Evolutionary conservation across 1,140 invertebrate species (phyloP).

Genomic region (Zaprionus lachaisei): DNA sequence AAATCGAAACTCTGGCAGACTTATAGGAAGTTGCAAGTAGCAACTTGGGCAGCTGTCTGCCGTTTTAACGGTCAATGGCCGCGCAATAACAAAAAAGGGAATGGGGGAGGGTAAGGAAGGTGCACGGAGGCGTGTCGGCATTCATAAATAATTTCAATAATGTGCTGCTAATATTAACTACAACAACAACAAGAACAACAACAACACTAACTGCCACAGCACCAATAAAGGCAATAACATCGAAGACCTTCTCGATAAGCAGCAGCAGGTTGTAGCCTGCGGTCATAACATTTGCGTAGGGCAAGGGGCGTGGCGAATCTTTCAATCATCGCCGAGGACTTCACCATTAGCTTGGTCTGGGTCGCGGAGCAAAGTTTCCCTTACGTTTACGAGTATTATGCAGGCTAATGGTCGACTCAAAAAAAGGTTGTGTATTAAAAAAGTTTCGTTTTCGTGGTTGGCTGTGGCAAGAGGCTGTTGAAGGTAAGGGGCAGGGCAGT

Average conservation of each 20-base stretch:
- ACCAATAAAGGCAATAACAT: slow-evolving; percentile 28
- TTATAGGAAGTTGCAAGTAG: slow-evolving; percentile 13
- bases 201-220: slow-evolving; percentile 11
- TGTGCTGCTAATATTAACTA: slow-evolving; percentile 66
- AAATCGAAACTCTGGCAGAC: slow-evolving; percentile 23
- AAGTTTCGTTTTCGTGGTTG: slow-evolving; percentile 45
- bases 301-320: slow-evolving; percentile 22
- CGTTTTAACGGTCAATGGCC: slow-evolving; percentile 31
- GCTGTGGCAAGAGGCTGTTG: background rate
- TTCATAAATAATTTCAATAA: slow-evolving; percentile 74
- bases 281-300: slow-evolving; percentile 59
- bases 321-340: slow-evolving; percentile 65
- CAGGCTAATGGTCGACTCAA: slow-evolving; percentile 45
- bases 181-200: slow-evolving; percentile 56
- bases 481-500: background rate
- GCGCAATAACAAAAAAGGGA: slow-evolving; percentile 39
- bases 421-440: slow-evolving; percentile 67
- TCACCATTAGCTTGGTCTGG: slow-evolving; percentile 24
- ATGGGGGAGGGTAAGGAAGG: slow-evolving; percentile 1
- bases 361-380: slow-evolving; percentile 53
- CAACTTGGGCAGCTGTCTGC: slow-evolving; percentile 64
- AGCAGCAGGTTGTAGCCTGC: slow-evolving; percentile 26
- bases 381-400: slow-evolving; percentile 60
- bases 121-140: slow-evolving; percentile 2
- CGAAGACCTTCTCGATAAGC: slow-evolving; percentile 28